Evolutionary conservation across 2,113 vertebrate species (phyloP), one percentile per base, ranked within the genome.

Genomic region (Dicentrarchus labrax): DNA sequence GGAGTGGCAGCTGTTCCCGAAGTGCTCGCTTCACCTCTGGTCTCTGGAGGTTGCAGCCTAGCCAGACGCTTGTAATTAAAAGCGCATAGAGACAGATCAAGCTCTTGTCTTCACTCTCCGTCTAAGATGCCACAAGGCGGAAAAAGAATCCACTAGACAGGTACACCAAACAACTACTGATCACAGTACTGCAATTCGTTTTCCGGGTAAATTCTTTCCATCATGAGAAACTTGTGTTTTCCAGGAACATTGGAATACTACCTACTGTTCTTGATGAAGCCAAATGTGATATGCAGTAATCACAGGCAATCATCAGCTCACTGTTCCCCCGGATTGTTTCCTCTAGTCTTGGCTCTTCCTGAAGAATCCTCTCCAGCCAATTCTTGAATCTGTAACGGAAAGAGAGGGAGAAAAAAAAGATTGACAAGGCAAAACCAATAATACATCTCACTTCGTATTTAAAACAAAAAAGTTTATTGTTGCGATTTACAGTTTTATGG

Each of bases 11-110:
- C 85, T 87, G 87, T 21, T 65, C 74, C 51, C 66, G 89, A 90
- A 13, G 66, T 76, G 73, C 61, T 70, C 39, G 50, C 84, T 86
- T 91, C 90, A 91, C 88, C 86, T 91, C 80, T 80, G 75, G 59
- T 86, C 92, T 78, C 89, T 30, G 77, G 86, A 86, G 92, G 79
- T 50, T 43, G 16, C 47, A 84, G 77, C 76, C 85, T 38, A 72
- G 76, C 81, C 92, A 86, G 84, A 69, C 82, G 48, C 80, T 86
- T 90, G 86, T 91, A 93, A 94, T 94, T 94, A 90, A 91, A 91
- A 85, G 86, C 36, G 59, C 87, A 83, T 86, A 75, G 89, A 90
- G 84, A 73, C 75, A 83, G 90, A 88, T 89, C 76, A 88, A 66
- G 80, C 76, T 78, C 79, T 66, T 69, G 80, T 84, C 24, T 10